These are phyloP conservation scores for Acanthurus tractus DNA, from an alignment of 2,797 vertebrate genomes.

Conservation along the genomic window DNA sequence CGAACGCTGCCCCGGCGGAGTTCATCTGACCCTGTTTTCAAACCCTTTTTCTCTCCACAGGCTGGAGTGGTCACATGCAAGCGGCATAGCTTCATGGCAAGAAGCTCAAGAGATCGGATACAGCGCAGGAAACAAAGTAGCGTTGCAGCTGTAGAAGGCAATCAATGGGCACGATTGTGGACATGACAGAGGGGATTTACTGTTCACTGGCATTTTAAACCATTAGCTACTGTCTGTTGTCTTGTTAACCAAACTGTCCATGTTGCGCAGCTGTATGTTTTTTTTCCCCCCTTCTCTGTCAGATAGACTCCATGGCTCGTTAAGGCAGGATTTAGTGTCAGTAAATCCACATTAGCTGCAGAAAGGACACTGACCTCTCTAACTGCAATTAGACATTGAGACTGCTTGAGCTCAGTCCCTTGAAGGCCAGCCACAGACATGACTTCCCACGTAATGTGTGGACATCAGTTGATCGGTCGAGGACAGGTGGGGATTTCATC, in stretches of 20 bases:
- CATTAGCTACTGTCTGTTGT: constrained; percentile 74
- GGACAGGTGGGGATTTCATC: constrained; percentile 85
- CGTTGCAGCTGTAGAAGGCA: constrained; percentile 73
- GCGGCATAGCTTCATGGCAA: constrained; percentile 68
- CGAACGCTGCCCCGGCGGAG: constrained; percentile 51
- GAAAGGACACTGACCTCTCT: constrained; percentile 64
- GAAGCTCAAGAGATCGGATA: constrained; percentile 71
- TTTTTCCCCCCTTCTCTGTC: constrained; percentile 45
- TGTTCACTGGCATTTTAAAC: constrained; percentile 69
- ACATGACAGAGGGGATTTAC: constrained; percentile 74
- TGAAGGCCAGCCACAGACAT: constrained; percentile 57
- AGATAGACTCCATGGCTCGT: constrained; percentile 68
- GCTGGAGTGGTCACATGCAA: constrained; percentile 62
- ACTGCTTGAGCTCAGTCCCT: constrained; percentile 59
- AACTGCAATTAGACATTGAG: constrained; percentile 74
- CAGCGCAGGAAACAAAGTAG: constrained; percentile 68
- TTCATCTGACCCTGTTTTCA: constrained; percentile 63
- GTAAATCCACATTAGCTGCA: constrained; percentile 74
- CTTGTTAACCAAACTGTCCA: constrained; percentile 49
- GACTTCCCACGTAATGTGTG: constrained; percentile 68
- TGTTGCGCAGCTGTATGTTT: constrained; percentile 69
- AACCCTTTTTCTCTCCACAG: constrained; percentile 54
- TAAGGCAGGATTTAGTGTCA: constrained; percentile 73
- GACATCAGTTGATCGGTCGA: constrained; percentile 76
- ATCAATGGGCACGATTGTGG: constrained; percentile 62